A percentile compares a stretch with the other conserved stretches of the same genome.
Evolutionary conservation across 2,797 vertebrate species (phyloP).

Genomic region (Buphagus erythrorhynchus): DNA sequence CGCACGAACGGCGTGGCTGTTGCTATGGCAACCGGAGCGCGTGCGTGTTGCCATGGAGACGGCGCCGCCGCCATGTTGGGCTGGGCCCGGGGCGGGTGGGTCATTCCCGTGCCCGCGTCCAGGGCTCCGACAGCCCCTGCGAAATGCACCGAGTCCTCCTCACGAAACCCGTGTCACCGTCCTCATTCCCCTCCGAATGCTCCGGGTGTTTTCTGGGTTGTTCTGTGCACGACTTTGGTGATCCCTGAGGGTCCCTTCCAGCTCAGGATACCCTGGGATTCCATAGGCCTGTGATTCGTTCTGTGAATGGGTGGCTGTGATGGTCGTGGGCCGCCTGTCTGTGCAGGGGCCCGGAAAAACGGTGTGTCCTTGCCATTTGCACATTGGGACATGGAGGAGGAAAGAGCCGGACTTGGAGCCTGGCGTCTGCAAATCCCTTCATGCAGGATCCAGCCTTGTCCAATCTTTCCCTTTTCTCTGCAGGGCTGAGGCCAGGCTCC

Average conservation of each 20-base stretch:
- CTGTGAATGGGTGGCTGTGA: fast-evolving
- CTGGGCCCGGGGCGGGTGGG: too few species aligned
- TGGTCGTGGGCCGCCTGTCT: background rate
- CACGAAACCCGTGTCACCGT: fast-evolving
- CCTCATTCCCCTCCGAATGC: background rate
- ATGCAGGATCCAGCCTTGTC: fast-evolving
- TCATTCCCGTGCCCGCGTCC: fast-evolving
- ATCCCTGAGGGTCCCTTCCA: too few species aligned
- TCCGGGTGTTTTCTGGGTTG: fast-evolving
- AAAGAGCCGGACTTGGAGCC: background rate
- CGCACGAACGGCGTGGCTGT: fast-evolving
- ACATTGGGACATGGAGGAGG: fast-evolving
- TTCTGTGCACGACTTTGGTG: background rate
- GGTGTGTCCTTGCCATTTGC: fast-evolving
- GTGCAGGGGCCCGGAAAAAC: fast-evolving
- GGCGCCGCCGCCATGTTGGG: background rate
- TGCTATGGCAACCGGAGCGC: background rate
- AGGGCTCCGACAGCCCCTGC: fast-evolving
- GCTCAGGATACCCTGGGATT: fast-evolving
- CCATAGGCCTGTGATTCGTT: fast-evolving
- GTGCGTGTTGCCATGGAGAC: background rate
- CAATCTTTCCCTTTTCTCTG: fast-evolving
- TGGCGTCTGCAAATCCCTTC: background rate
- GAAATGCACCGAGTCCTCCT: background rate
- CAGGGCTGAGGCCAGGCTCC: background rate